These are phyloP conservation scores for Galaxias olidus DNA, from an alignment of 2,797 vertebrate species.

Conservation along the genomic window DNA sequence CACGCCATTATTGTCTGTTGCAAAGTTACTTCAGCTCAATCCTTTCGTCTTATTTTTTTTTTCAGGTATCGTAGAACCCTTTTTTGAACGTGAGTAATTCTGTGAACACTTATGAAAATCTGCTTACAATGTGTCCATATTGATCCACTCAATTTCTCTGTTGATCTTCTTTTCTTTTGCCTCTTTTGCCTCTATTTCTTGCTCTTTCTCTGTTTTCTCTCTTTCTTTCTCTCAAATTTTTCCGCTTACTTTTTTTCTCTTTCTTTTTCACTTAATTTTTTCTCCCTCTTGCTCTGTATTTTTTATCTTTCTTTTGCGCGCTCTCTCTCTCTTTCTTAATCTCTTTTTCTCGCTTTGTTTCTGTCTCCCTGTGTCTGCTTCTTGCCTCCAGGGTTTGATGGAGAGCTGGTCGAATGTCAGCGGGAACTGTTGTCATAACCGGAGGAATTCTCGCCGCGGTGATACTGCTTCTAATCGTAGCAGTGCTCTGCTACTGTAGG, in stretches of 20 bases:
- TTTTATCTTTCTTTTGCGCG: conserved; percentile 3
- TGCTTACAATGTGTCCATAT: not conserved
- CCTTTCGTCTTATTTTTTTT: conserved; percentile 36
- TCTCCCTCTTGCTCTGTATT: not conserved
- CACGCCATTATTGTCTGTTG: too few relatives aligned
- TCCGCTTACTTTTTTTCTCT: not conserved
- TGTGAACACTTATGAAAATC: not conserved
- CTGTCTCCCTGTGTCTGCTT: too few relatives aligned
- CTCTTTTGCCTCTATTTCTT: not conserved
- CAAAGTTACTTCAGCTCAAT: conserved; percentile 16
- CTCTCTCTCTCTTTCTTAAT: not conserved
- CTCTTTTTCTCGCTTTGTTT: not conserved
- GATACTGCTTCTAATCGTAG: conserved; percentile 96
- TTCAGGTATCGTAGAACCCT: conserved; percentile 68
- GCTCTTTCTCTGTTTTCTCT: not conserved
- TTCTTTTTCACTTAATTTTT: not conserved
- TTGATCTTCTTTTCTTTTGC: not conserved
- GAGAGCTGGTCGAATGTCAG: conserved; percentile 98
- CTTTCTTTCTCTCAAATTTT: not conserved
- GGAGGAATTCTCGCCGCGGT: conserved; percentile 97
- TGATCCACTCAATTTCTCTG: not conserved
- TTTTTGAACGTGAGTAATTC: conserved; percentile 71
- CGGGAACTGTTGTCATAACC: conserved; percentile 97
- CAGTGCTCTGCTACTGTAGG: conserved; percentile 97
- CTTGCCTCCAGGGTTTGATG: conserved; percentile 86